phyloP scores from a whole-genome alignment of 1,140 invertebrate genomes.

The Apocrypta bakeri region DNA sequence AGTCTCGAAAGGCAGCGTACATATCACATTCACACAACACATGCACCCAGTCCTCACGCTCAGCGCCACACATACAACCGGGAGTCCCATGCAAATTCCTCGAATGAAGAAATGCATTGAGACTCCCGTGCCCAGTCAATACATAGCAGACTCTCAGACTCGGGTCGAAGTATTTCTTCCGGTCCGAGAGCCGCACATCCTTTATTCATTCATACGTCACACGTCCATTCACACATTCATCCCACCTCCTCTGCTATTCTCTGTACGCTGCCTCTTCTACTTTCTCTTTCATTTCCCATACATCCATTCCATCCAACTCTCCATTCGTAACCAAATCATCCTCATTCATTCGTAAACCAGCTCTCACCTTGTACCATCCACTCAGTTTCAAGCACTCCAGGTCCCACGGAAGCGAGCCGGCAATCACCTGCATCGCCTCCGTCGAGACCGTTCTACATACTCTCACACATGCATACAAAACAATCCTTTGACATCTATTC shows the following conservation, averaged over 20 bases:
- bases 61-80: background rate
- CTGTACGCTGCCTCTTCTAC: background rate
- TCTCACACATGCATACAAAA: slow-evolving; percentile 55
- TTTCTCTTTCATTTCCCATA: too few species aligned
- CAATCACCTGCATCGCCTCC: slow-evolving; percentile 55
- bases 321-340: background rate
- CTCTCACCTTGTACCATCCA: slow-evolving; percentile 16
- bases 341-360: background rate
- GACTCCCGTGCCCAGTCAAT: slow-evolving; percentile 4
- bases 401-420: slow-evolving; percentile 55
- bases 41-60: background rate
- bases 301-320: background rate
- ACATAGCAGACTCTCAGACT: background rate
- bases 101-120: background rate
- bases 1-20: background rate
- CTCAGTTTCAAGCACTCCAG: slow-evolving; percentile 30
- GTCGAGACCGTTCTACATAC: slow-evolving; percentile 59
- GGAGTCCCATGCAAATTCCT: background rate
- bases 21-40: slow-evolving; percentile 1
- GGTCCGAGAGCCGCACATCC: background rate
- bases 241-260: background rate
- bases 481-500: slow-evolving; percentile 49
- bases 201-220: background rate
- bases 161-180: background rate
- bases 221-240: background rate